These are phyloP conservation scores for Puffinus mauretanicus DNA, from an alignment of 2,113 vertebrate genomes.

Conservation along the genomic window DNA sequence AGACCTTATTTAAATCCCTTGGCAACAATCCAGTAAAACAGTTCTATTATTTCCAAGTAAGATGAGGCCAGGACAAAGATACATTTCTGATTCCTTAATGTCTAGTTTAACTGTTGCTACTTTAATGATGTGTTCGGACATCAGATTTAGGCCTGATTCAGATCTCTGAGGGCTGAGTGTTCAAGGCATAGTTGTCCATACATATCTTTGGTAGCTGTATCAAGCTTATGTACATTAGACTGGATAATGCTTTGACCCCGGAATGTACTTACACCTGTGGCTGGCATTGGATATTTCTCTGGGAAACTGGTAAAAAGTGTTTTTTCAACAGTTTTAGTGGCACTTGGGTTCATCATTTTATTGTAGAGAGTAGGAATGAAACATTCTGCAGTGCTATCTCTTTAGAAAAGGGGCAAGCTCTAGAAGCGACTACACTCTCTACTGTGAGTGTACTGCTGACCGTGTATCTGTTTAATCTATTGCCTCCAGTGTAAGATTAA, in stretches of 20 bases:
- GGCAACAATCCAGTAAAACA: background rate
- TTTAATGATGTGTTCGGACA: background rate
- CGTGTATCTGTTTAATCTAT: background rate
- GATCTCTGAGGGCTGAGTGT: background rate
- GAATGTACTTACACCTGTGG: background rate
- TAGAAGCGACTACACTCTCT: background rate
- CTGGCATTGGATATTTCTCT: background rate
- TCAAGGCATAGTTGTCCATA: background rate
- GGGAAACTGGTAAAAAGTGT: background rate
- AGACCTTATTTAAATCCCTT: background rate
- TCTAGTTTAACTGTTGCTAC: background rate
- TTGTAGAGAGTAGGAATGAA: background rate
- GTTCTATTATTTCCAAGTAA: background rate
- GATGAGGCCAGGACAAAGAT: background rate
- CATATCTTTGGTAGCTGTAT: background rate
- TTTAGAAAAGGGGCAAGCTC: background rate
- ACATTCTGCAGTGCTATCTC: background rate
- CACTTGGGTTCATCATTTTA: background rate
- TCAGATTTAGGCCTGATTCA: background rate
- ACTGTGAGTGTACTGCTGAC: background rate
- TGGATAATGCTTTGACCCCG: background rate
- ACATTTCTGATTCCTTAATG: background rate
- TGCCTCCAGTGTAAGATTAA: background rate
- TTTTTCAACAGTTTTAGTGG: background rate
- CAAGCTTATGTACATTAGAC: background rate